These are phyloP conservation scores for Saccostrea cuccullata DNA, from an alignment of 1,140 invertebrate species.

Conservation along the genomic window DNA sequence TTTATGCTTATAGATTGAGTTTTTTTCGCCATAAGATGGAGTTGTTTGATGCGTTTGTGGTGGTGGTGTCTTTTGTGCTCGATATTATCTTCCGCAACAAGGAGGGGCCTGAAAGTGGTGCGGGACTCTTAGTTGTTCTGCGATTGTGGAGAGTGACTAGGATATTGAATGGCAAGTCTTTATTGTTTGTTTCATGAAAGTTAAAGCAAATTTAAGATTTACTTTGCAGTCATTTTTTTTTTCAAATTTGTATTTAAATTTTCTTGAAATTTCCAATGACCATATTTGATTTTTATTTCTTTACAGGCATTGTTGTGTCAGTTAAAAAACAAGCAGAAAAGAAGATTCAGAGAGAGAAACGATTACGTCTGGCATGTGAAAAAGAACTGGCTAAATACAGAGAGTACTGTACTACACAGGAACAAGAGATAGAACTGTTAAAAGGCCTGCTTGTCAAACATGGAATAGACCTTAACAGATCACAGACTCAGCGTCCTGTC, in stretches of 20 bases:
- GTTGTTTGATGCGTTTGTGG: constrained; percentile 78
- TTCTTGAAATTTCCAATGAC: no score
- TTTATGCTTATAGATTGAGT: constrained; percentile 75
- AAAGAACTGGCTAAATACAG: constrained; percentile 76
- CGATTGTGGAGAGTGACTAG: constrained; percentile 77
- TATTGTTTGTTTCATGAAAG: background rate
- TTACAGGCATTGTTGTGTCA: constrained; percentile 77
- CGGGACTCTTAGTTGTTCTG: constrained; percentile 75
- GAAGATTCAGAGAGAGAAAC: constrained; percentile 71
- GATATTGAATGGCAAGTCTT: constrained; percentile 76
- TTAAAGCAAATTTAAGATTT: background rate
- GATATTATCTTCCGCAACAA: constrained; percentile 74
- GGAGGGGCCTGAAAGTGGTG: constrained; percentile 68
- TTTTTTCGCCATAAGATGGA: constrained; percentile 78
- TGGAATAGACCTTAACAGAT: constrained; percentile 64
- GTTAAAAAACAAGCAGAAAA: constrained; percentile 77
- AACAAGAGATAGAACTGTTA: constrained; percentile 72
- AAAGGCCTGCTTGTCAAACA: constrained; percentile 70
- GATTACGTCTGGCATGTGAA: constrained; percentile 71
- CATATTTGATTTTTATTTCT: background rate
- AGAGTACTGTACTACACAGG: constrained; percentile 72
- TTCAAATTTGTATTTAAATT: no score
- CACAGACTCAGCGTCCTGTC: constrained; percentile 55
- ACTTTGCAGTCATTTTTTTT: no score
- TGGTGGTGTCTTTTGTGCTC: constrained; percentile 77